Percentiles rank a stretch among this genome's conserved stretches.
phyloP scores from a whole-genome alignment of 2,797 vertebrate species.

The Chaetophractus vellerosus region DNA sequence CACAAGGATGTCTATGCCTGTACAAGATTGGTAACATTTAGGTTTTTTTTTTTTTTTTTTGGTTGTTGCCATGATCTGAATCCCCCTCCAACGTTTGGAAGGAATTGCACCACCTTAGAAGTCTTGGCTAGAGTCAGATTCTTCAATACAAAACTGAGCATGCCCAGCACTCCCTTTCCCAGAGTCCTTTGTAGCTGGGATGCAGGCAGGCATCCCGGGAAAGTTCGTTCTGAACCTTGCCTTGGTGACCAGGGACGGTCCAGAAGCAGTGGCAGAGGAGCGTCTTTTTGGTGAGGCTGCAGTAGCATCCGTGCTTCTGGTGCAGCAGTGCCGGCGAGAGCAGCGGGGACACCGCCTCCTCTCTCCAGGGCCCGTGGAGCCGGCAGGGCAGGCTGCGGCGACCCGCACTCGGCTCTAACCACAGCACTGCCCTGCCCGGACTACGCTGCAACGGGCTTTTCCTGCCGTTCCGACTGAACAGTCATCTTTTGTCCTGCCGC shows the following conservation, averaged over 20 bases:
- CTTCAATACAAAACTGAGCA: not conserved
- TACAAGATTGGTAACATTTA: not conserved
- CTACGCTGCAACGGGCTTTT: not conserved
- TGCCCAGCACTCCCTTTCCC: not conserved
- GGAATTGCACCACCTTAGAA: not conserved
- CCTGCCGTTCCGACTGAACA: not conserved
- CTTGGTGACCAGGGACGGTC: not conserved
- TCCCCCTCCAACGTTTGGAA: not conserved
- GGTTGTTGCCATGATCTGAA: not conserved
- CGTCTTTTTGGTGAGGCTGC: not conserved
- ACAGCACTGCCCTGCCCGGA: not conserved
- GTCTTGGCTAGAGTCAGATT: not conserved
- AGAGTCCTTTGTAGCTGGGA: not conserved
- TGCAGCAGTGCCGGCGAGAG: not conserved
- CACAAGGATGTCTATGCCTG: not conserved
- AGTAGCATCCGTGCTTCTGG: not conserved
- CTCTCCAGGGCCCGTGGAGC: not conserved
- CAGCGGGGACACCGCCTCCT: not conserved
- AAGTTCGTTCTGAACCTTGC: not conserved
- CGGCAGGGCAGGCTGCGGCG: not conserved
- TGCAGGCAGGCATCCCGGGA: not conserved
- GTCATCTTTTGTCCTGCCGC: not conserved
- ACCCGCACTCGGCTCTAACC: not conserved
- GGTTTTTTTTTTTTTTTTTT: not conserved
- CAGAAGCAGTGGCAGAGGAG: not conserved